Conservation (phyloP, 53 echinoderm and acorn worm genomes). For the Paelopatides confundens region DNA sequence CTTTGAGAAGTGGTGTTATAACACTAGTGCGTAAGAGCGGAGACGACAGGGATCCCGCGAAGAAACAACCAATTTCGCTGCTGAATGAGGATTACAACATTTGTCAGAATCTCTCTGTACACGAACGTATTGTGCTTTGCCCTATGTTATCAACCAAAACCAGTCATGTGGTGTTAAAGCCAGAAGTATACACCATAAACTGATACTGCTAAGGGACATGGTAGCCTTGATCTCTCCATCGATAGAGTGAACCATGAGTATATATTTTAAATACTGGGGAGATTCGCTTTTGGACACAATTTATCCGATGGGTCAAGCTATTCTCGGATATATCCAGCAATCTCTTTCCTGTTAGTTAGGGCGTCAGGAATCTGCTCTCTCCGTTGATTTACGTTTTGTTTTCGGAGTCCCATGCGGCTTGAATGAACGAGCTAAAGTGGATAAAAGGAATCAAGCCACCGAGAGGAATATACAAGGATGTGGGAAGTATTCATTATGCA, state of each 20-base stretch:
- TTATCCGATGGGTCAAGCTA: slow-evolving; percentile 46
- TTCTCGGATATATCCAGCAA: slow-evolving; percentile 36
- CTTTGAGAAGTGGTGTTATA: too few species aligned
- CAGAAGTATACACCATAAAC: slow-evolving; percentile 61
- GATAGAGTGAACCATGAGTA: slow-evolving; percentile 51
- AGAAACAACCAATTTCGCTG: slow-evolving; percentile 57
- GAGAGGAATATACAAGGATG: slow-evolving; percentile 10
- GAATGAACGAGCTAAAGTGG: background rate
- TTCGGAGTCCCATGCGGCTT: slow-evolving; percentile 26
- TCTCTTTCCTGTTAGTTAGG: background rate
- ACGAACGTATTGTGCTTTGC: slow-evolving; percentile 7
- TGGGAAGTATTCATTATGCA: slow-evolving; percentile 43
- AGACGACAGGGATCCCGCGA: slow-evolving; percentile 33
- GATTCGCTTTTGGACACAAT: slow-evolving; percentile 8
- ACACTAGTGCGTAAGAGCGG: slow-evolving; percentile 15
- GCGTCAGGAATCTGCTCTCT: slow-evolving; percentile 45
- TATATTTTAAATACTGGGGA: background rate
- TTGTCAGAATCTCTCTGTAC: slow-evolving; percentile 43
- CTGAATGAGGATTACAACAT: slow-evolving; percentile 67
- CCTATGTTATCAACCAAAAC: slow-evolving; percentile 9
- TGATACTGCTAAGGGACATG: slow-evolving; percentile 59
- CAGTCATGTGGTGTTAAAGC: slow-evolving; percentile 60
- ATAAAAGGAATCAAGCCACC: slow-evolving; percentile 33
- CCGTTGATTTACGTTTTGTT: slow-evolving; percentile 47
- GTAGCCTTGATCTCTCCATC: slow-evolving; percentile 12